Evolutionary conservation across 1,140 invertebrate species (phyloP).

Genomic region (Drosophila malerkotliana): DNA sequence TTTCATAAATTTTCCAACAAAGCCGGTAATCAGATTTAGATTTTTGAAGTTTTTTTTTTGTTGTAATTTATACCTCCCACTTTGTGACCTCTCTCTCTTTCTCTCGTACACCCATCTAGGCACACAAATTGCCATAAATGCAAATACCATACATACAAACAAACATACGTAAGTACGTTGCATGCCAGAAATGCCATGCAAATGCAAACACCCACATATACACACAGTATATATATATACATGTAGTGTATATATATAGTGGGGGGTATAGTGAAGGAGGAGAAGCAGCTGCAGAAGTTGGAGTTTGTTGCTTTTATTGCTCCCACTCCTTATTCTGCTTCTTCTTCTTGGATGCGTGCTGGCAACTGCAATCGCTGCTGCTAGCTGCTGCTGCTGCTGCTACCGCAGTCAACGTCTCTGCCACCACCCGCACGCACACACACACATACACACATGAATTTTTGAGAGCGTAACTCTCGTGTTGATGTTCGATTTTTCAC

Average conservation of each 20-base stretch:
- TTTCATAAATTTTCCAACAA: neutral
- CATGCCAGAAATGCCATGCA: slow-evolving; percentile 50
- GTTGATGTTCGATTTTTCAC: slow-evolving; percentile 79
- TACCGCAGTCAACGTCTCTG: slow-evolving; percentile 19
- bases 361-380: slow-evolving; percentile 2
- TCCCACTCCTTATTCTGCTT: neutral
- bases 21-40: slow-evolving; percentile 1
- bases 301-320: slow-evolving; percentile 33
- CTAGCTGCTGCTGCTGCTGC: neutral
- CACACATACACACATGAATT: slow-evolving; percentile 29
- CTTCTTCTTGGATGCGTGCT: slow-evolving; percentile 6
- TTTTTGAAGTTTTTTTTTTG: neutral
- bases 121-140: slow-evolving; percentile 42
- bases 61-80: slow-evolving; percentile 2
- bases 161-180: slow-evolving; percentile 16
- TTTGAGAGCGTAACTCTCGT: slow-evolving; percentile 34
- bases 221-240: neutral
- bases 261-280: neutral
- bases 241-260: neutral
- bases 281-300: slow-evolving; percentile 29
- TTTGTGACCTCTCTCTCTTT: neutral
- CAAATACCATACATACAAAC: slow-evolving; percentile 9
- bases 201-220: slow-evolving; percentile 39
- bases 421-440: slow-evolving; percentile 45
- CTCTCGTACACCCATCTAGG: slow-evolving; percentile 16